phyloP scores from a whole-genome alignment of 1,140 invertebrate genomes.

The Calosoma granatense region DNA sequence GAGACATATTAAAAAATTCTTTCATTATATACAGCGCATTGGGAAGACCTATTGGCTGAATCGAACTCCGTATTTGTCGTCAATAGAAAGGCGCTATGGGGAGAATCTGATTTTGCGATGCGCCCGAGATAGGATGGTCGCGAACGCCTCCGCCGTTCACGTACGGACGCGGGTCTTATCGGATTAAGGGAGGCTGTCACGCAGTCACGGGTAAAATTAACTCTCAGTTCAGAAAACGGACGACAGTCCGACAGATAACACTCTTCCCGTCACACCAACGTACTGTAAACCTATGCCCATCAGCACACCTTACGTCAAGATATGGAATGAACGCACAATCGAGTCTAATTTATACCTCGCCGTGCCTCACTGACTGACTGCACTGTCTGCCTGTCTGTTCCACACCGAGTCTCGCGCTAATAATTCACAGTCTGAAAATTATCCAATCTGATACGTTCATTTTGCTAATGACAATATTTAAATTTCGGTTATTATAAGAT shows the following conservation, averaged over 20 bases:
- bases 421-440: background rate
- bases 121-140: background rate
- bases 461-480: background rate
- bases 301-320: no score
- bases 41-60: background rate
- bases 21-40: no score
- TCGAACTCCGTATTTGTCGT: background rate
- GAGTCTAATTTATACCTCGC: background rate
- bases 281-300: background rate
- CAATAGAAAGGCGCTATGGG: background rate
- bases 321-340: background rate
- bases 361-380: background rate
- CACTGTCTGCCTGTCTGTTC: background rate
- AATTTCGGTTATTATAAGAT: background rate
- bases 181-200: background rate
- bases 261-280: background rate
- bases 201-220: conserved; percentile 8
- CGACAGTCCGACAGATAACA: background rate
- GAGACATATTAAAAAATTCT: no score
- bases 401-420: background rate
- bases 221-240: conserved; percentile 1
- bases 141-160: background rate
- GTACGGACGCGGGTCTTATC: background rate
- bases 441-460: background rate
- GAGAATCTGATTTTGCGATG: background rate